Percentiles rank a stretch among this genome's conserved stretches.
These are phyloP conservation scores for Monarcha castaneiventris DNA, from an alignment of 2,113 vertebrate genomes.

Conservation along the genomic window DNA sequence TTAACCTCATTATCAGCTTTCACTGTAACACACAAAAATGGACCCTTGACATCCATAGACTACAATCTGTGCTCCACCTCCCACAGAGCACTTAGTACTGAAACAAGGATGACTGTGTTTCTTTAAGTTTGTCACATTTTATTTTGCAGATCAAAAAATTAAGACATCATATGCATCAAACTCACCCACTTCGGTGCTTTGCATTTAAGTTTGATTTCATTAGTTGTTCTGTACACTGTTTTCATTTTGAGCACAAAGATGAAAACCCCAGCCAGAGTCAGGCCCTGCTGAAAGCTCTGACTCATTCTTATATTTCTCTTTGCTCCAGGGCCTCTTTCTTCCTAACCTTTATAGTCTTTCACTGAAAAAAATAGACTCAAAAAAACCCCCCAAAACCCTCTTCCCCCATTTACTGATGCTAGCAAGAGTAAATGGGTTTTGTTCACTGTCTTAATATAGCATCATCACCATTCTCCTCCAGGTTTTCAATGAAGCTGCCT, in stretches of 20 bases:
- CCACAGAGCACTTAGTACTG: background rate
- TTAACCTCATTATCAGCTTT: slow-evolving; percentile 10
- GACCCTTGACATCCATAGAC: slow-evolving; percentile 22
- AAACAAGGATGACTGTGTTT: slow-evolving; percentile 1
- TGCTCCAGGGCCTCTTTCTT: slow-evolving; percentile 13
- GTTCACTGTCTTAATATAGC: slow-evolving; percentile 15
- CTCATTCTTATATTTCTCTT: slow-evolving; percentile 42
- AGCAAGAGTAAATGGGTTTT: slow-evolving; percentile 40
- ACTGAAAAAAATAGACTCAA: background rate
- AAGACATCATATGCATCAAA: slow-evolving; percentile 16
- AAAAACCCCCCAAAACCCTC: background rate
- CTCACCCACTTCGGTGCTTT: slow-evolving; percentile 27
- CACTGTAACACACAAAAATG: background rate
- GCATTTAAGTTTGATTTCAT: slow-evolving; percentile 5
- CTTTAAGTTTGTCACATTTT: slow-evolving; percentile 26
- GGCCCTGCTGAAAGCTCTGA: slow-evolving; percentile 49
- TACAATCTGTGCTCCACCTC: background rate
- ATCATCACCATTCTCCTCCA: background rate
- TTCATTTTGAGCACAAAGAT: slow-evolving; percentile 35
- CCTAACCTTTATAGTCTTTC: background rate
- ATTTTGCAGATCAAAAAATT: slow-evolving; percentile 17
- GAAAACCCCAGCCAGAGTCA: slow-evolving; percentile 28
- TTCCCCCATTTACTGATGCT: background rate
- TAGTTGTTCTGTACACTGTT: background rate
- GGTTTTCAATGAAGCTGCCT: slow-evolving; percentile 24